Evolutionary conservation across 2,797 vertebrate genomes (phyloP).

Genomic region (Acridotheres tristis): DNA sequence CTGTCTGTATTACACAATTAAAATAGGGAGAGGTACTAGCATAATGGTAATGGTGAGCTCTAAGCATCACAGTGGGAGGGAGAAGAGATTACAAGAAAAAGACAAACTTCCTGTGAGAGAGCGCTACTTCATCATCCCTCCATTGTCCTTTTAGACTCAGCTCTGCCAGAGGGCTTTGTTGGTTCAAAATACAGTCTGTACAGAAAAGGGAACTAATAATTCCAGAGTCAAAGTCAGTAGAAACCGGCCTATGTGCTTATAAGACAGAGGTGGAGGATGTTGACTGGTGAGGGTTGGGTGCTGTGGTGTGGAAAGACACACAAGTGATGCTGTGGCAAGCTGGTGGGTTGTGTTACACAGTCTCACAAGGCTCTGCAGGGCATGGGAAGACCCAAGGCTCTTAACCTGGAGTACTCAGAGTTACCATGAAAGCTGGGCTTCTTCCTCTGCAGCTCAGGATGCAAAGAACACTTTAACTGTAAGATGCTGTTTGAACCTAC

Average conservation of each 20-base stretch:
- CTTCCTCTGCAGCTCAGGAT: background rate
- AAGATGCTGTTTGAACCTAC: background rate
- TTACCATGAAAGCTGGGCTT: background rate
- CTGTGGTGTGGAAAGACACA: background rate
- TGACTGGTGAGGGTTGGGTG: background rate
- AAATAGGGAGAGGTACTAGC: slow-evolving; percentile 4
- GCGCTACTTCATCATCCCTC: background rate
- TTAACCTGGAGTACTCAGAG: background rate
- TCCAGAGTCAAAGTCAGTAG: background rate
- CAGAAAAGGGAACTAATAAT: background rate
- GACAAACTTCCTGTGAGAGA: background rate
- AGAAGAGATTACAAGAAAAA: slow-evolving; percentile 17
- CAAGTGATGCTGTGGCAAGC: background rate
- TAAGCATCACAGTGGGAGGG: background rate
- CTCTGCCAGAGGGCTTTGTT: slow-evolving; percentile 24
- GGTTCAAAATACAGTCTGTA: slow-evolving; percentile 20
- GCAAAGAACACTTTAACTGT: background rate
- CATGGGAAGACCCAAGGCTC: background rate
- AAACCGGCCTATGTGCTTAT: background rate
- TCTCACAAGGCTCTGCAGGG: background rate
- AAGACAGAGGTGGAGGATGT: background rate
- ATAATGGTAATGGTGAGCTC: background rate
- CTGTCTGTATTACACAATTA: slow-evolving; percentile 23
- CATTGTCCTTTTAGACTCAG: background rate
- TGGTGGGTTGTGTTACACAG: background rate